Percentiles rank a stretch among this genome's conserved stretches.
Conservation (phyloP, 2,113 vertebrate species). For the Geococcyx californianus region DNA sequence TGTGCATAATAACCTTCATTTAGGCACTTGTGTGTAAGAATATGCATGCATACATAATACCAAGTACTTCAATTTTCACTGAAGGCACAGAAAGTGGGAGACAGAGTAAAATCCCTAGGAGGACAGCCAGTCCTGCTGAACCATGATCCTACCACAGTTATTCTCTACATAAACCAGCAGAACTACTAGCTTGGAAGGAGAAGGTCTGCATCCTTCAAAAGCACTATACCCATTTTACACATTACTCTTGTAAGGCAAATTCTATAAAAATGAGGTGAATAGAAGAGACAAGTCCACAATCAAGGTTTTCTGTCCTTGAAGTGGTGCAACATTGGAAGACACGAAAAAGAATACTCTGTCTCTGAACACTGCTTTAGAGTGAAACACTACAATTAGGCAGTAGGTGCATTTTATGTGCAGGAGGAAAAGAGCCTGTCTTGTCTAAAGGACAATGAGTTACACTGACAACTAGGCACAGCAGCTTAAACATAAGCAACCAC, state of each 20-base stretch:
- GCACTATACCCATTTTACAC: not conserved
- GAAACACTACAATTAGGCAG: not conserved
- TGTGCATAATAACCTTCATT: not conserved
- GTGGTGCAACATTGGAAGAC: not conserved
- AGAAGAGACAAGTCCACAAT: not conserved
- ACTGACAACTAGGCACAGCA: not conserved
- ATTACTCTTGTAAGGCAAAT: not conserved
- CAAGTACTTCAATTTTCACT: not conserved
- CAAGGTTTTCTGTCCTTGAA: not conserved
- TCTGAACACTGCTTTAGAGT: not conserved
- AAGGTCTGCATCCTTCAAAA: not conserved
- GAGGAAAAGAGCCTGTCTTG: not conserved
- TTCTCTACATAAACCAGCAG: not conserved
- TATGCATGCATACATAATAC: fast-evolving
- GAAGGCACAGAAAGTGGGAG: not conserved
- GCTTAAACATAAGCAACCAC: not conserved
- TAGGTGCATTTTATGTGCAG: not conserved
- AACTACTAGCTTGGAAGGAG: not conserved
- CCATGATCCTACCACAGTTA: not conserved
- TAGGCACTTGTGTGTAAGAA: not conserved
- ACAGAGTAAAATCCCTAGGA: not conserved
- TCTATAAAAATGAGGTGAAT: not conserved
- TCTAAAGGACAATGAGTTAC: not conserved
- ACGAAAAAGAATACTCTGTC: not conserved
- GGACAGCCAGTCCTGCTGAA: not conserved